Evolutionary conservation across 2,113 vertebrate species (phyloP), one percentile per base, ranked within the genome.

Genomic region (Pteronura brasiliensis): DNA sequence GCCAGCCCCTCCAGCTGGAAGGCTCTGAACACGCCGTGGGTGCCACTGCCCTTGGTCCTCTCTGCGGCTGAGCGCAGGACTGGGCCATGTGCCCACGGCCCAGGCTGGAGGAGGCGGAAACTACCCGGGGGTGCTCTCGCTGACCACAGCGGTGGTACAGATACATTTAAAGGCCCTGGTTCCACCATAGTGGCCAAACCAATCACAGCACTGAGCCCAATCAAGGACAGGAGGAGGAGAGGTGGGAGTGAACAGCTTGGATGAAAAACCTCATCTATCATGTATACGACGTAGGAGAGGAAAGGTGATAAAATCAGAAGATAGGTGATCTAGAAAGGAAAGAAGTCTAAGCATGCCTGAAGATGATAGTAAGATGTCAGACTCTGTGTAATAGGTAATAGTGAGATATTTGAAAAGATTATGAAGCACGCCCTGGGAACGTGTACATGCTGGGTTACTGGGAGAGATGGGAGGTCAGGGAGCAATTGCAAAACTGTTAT

Each of bases 1-100:
- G 63, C 34, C 21, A 9, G 0, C 18, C 44, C 20, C 12, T 27
- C 14, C 25, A 20, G 13, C 17, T 1, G 6, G 17, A 36, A 31
- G 2, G 2, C 21, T 27, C 12, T 42, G 23, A 18, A 29, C 31
- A 7, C 0, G 6, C 34, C 5, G 2, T 12, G 23, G n/a, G 4
- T 7, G 0, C 4, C 0, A 12, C 7, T 49, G 34, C 7, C 4
- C 31, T 31, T 3, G 14, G 11, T 7, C 27, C 27, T 20, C 18
- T 34, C 17, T 23, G 21, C 9, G n/a, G 1, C 0, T 65, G 17
- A 49, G 7, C 7, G 57, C 11, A 1, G 6, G 49, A 7, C 27
- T 80, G 49, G 0, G 2, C 4, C 36, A 0, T 8, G 1, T 34
- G 44, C 18, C 8, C 5, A 18, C 21, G 27, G 9, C 11, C 52